Evolutionary conservation across 2,113 vertebrate species (phyloP).

Genomic region (Ameiurus melas): DNA sequence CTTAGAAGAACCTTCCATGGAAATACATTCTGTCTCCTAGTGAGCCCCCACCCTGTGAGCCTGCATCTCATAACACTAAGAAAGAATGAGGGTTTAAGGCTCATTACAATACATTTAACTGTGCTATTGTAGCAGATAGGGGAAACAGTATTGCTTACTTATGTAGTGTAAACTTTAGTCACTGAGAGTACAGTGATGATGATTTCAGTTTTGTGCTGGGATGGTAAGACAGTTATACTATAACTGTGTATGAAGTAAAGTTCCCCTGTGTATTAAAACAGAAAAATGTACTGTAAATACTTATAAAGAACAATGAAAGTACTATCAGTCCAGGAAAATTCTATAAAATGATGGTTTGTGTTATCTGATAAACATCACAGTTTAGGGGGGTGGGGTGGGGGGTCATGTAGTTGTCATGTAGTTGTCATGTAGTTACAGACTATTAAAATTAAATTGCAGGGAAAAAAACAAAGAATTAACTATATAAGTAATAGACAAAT

Average conservation of each 20-base stretch:
- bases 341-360: background rate
- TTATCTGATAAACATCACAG: background rate
- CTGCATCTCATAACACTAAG: slow-evolving; percentile 20
- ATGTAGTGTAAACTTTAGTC: slow-evolving; percentile 26
- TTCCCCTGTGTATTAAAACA: slow-evolving; percentile 24
- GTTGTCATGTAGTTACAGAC: background rate
- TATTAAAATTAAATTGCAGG: background rate
- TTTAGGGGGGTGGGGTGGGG: too few species aligned
- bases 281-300: background rate
- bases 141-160: slow-evolving; percentile 9
- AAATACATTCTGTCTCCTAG: slow-evolving; percentile 28
- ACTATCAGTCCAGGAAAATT: background rate
- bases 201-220: background rate
- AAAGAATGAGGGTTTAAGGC: slow-evolving; percentile 6
- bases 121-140: background rate
- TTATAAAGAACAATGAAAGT: background rate
- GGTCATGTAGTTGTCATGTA: too few species aligned
- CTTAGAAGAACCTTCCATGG: slow-evolving; percentile 24
- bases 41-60: slow-evolving; percentile 9
- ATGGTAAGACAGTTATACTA: slow-evolving; percentile 23
- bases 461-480: background rate
- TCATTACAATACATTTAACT: slow-evolving; percentile 31
- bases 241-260: slow-evolving; percentile 24
- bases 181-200: slow-evolving; percentile 16
- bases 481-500: background rate